A percentile compares a stretch with the other conserved stretches of the same genome.
These are phyloP conservation scores for Bhutanitis thaidina DNA, from an alignment of 2,888 invertebrate genomes.

Conservation along the genomic window DNA sequence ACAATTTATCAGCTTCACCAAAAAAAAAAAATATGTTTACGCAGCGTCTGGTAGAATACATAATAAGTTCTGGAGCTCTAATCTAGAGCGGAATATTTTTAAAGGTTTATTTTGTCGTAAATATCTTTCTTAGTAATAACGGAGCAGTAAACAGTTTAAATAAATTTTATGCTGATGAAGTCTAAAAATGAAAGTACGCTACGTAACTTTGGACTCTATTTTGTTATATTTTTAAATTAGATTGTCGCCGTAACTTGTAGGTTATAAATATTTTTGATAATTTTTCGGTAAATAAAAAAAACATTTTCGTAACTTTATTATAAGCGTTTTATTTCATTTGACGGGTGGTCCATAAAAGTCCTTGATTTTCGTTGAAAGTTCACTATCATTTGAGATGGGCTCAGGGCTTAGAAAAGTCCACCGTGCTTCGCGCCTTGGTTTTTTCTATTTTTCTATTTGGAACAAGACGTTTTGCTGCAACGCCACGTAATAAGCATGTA, in stretches of 20 bases:
- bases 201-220: background rate
- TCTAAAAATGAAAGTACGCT: slow-evolving; percentile 4
- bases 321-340: no score
- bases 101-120: slow-evolving; percentile 5
- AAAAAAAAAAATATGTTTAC: slow-evolving; percentile 1
- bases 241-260: background rate
- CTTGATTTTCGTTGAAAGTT: no score
- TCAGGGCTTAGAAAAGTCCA: no score
- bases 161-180: slow-evolving; percentile 18
- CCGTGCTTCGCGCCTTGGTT: no score
- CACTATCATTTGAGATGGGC: no score
- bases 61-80: slow-evolving; percentile 1
- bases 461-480: no score
- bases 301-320: no score
- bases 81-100: slow-evolving; percentile 8
- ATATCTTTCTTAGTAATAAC: background rate
- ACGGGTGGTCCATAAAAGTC: no score
- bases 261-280: no score
- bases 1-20: background rate
- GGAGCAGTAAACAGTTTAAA: slow-evolving; percentile 17
- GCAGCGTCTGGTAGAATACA: background rate
- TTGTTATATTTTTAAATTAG: slow-evolving; percentile 14
- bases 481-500: no score
- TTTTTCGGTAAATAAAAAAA: no score
- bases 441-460: no score